Percentiles rank a stretch among this genome's conserved stretches.
Conservation (phyloP, 2,797 vertebrate species). For the Enteromius argenteus region DNA sequence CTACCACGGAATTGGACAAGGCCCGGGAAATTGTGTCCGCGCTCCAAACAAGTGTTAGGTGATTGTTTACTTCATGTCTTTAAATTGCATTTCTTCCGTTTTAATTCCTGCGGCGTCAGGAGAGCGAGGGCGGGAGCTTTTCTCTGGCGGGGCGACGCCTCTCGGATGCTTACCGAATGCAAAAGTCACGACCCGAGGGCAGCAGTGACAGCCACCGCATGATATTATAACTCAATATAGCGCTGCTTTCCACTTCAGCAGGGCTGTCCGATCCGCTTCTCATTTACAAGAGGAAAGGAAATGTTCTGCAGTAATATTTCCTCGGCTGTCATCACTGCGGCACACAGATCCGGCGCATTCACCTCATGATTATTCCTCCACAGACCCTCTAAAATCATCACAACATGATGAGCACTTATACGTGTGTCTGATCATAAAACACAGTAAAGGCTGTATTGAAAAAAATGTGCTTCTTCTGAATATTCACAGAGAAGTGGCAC, state of each 20-base stretch:
- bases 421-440: background rate
- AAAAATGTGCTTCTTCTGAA: background rate
- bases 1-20: conserved; percentile 87
- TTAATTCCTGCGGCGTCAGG: conserved; percentile 84
- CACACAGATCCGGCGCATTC: background rate
- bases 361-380: background rate
- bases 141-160: conserved; percentile 81
- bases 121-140: conserved; percentile 66
- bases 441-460: background rate
- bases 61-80: conserved; percentile 89
- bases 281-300: conserved; percentile 23
- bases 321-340: background rate
- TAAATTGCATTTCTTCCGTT: conserved; percentile 93
- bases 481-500: background rate
- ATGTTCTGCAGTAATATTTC: conserved; percentile 23
- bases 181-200: conserved; percentile 83
- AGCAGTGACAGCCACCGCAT: conserved; percentile 75
- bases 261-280: background rate
- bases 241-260: conserved; percentile 45
- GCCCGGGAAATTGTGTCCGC: conserved; percentile 84
- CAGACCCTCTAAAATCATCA: background rate
- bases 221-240: conserved; percentile 57
- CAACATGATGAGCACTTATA: background rate
- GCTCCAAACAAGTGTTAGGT: conserved; percentile 84
- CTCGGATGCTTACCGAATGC: conserved; percentile 80